A percentile compares a stretch with the other conserved stretches of the same genome.
These are phyloP conservation scores for Adelphocoris suturalis DNA, from an alignment of 2,888 invertebrate genomes.

Conservation along the genomic window DNA sequence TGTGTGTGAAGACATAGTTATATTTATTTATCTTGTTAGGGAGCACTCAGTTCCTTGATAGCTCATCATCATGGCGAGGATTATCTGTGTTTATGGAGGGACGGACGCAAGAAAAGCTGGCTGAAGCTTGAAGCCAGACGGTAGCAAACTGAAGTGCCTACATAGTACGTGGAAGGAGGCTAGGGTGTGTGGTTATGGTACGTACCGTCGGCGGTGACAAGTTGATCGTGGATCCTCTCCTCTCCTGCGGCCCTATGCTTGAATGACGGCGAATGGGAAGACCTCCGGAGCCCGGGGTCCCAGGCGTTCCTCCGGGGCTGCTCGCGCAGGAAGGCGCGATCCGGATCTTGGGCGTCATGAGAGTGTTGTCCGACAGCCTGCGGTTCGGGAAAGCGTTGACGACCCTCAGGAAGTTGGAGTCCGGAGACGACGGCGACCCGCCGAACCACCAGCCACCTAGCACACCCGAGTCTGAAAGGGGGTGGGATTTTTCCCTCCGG, in stretches of 20 bases:
- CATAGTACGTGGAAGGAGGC: not conserved
- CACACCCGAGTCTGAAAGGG: conserved; percentile 81
- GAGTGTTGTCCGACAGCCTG: conserved; percentile 93
- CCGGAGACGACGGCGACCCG: conserved; percentile 90
- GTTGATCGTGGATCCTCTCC: conserved; percentile 90
- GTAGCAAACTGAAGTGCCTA: not conserved
- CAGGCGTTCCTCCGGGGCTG: conserved; percentile 84
- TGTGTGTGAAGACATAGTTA: no score
- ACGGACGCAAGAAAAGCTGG: not conserved
- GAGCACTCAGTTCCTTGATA: no score
- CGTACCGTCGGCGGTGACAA: conserved; percentile 94
- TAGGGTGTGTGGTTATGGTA: conserved; percentile 75
- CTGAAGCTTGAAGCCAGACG: conserved; percentile 26
- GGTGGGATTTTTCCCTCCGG: conserved; percentile 44
- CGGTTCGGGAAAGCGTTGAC: conserved; percentile 90
- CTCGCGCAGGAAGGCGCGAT: conserved; percentile 94
- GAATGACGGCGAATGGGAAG: conserved; percentile 93
- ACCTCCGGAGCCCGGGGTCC: conserved; percentile 80
- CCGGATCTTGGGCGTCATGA: conserved; percentile 92
- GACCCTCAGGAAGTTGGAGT: conserved; percentile 92
- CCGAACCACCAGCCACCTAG: conserved; percentile 91
- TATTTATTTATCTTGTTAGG: no score
- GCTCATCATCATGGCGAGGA: no score
- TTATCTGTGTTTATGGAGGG: not conserved
- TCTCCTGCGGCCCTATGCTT: conserved; percentile 93